Evolutionary conservation across 2,888 invertebrate genomes (phyloP).

Genomic region (Drosophila trichaetosa): DNA sequence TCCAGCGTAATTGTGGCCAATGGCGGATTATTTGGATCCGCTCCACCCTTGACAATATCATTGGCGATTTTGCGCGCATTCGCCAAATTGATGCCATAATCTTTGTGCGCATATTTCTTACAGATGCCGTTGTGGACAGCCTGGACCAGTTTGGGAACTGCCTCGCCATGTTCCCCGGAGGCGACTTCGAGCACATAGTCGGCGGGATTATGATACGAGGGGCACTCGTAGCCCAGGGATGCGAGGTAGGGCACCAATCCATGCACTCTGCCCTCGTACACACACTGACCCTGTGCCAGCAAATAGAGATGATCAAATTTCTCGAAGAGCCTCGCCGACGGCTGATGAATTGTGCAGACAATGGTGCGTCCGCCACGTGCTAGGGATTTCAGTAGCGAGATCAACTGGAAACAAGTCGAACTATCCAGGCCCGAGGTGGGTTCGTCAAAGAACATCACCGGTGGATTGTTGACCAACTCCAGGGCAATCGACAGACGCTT

Average conservation of each 20-base stretch:
- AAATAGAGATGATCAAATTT: conserved; percentile 97
- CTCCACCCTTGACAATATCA: conserved; percentile 86
- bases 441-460: conserved; percentile 99
- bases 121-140: conserved; percentile 93
- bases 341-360: conserved; percentile 98
- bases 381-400: conserved; percentile 93
- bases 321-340: conserved; percentile 97
- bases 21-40: conserved; percentile 46
- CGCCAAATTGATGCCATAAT: conserved; percentile 74
- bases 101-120: conserved; percentile 86
- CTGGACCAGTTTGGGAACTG: conserved; percentile 92
- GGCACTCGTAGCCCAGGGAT: conserved; percentile 94
- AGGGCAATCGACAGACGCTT: conserved; percentile 96
- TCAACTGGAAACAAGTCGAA: conserved; percentile 96
- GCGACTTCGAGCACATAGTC: conserved; percentile 99
- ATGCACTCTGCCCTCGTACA: conserved; percentile 94
- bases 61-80: conserved; percentile 86
- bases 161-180: conserved; percentile 96
- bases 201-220: conserved; percentile 98
- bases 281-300: conserved; percentile 96
- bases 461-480: conserved; percentile 97
- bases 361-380: conserved; percentile 95
- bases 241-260: conserved; percentile 95
- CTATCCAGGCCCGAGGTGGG: conserved; percentile 97
- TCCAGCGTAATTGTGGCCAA: conserved; percentile 83